Conservation (phyloP, 2,113 vertebrate genomes). For the Meleagris gallopavo region DNA sequence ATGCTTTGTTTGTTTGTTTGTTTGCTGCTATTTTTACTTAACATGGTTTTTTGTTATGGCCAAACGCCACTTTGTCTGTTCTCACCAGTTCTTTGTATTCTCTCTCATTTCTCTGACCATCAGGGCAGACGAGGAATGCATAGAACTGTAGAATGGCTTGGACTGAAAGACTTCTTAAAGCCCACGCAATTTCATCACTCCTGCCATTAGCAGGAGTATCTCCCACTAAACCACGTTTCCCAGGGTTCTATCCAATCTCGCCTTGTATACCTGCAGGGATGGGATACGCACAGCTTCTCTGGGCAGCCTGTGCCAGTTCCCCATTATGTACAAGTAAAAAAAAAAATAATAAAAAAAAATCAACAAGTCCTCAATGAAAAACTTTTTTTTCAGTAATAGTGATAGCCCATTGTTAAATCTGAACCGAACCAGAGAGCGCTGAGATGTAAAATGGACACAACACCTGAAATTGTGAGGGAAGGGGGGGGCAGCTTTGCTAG, state of each 20-base stretch:
- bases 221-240: not conserved
- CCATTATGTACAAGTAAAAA: not conserved
- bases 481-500: not conserved
- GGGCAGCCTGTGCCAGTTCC: not conserved
- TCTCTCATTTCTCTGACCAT: not conserved
- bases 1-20: not conserved
- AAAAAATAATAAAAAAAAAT: not conserved
- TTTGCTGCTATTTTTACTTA: not conserved
- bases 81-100: not conserved
- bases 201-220: not conserved
- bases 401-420: not conserved
- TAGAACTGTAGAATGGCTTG: not conserved
- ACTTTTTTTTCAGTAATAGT: not conserved
- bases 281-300: not conserved
- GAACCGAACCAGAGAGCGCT: not conserved
- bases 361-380: too few relatives aligned
- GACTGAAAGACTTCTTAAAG: not conserved
- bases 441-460: not conserved
- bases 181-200: not conserved
- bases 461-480: not conserved
- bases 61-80: not conserved
- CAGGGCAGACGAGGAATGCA: not conserved
- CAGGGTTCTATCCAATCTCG: not conserved
- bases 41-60: not conserved
- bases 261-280: not conserved